A percentile compares a stretch with the other conserved stretches of the same genome.
These are phyloP conservation scores for Bovichtus variegatus DNA, from an alignment of 2,797 vertebrate genomes.

Conservation along the genomic window DNA sequence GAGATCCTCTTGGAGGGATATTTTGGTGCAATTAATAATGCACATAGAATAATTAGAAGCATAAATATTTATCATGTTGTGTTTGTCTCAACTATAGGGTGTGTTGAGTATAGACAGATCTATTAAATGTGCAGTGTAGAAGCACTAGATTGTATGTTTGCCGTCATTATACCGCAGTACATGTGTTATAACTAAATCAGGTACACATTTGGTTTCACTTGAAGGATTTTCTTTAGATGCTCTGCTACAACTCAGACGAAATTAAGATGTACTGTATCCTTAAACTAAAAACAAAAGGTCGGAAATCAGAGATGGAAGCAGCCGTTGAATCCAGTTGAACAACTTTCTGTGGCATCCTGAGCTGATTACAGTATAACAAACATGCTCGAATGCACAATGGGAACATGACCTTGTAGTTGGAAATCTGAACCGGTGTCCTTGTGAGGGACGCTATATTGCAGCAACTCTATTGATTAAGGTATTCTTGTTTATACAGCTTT, in stretches of 20 bases:
- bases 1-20: slow-evolving; percentile 84
- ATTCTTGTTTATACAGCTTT: neutral
- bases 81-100: slow-evolving; percentile 67
- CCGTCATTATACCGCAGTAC: neutral
- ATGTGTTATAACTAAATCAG: neutral
- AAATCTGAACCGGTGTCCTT: neutral
- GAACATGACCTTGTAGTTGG: neutral
- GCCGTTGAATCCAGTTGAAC: neutral
- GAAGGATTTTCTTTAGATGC: neutral
- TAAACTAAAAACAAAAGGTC: neutral
- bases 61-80: slow-evolving; percentile 85
- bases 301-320: neutral
- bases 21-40: slow-evolving; percentile 87
- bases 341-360: neutral
- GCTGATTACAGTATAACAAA: neutral
- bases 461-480: neutral
- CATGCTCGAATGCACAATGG: neutral
- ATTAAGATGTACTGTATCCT: neutral
- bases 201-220: neutral
- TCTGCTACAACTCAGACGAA: neutral
- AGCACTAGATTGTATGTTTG: neutral
- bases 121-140: slow-evolving; percentile 20
- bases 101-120: slow-evolving; percentile 35
- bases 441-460: neutral
- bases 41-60: slow-evolving; percentile 83